A percentile compares a stretch with the other conserved stretches of the same genome.
These are phyloP conservation scores for Drosophila mimica DNA, from an alignment of 2,888 invertebrate genomes.

Conservation along the genomic window DNA sequence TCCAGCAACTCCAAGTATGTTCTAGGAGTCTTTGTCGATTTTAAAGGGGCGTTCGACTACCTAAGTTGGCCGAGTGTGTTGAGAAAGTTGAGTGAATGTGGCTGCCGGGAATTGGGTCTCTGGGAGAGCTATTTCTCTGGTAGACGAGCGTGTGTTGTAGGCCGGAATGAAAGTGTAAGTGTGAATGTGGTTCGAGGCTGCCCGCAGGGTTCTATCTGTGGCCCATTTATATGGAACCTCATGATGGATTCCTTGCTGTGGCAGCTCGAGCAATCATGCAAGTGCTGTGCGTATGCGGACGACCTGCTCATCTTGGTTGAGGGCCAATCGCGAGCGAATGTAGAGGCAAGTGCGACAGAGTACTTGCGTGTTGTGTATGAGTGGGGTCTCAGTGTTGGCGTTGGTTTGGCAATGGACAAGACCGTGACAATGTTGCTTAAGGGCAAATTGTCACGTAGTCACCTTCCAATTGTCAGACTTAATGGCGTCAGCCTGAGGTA, in stretches of 20 bases:
- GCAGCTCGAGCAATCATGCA: background rate
- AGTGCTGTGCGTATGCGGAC: conserved; percentile 22
- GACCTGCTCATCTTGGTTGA: conserved; percentile 9
- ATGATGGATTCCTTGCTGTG: conserved; percentile 39
- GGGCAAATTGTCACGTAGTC: conserved; percentile 18
- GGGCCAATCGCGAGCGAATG: conserved; percentile 2
- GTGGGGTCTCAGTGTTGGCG: conserved; percentile 26
- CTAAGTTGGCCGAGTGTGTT: conserved; percentile 39
- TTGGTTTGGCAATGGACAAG: conserved; percentile 27
- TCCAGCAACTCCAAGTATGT: conserved; percentile 25
- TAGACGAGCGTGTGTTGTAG: conserved; percentile 16
- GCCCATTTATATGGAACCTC: conserved; percentile 49
- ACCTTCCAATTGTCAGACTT: background rate
- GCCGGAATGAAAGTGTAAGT: background rate
- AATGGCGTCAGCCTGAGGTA: conserved; percentile 12
- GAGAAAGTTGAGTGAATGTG: background rate
- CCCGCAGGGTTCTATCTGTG: conserved; percentile 25
- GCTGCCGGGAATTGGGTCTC: background rate
- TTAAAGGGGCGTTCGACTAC: conserved; percentile 44
- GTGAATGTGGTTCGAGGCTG: conserved; percentile 27
- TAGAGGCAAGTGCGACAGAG: background rate
- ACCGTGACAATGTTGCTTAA: conserved; percentile 34
- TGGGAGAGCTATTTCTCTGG: conserved; percentile 1
- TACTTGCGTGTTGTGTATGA: conserved; percentile 9
- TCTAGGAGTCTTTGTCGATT: conserved; percentile 21